Evolutionary conservation across 2,113 vertebrate genomes (phyloP).

Genomic region (Callaeas wilsoni): DNA sequence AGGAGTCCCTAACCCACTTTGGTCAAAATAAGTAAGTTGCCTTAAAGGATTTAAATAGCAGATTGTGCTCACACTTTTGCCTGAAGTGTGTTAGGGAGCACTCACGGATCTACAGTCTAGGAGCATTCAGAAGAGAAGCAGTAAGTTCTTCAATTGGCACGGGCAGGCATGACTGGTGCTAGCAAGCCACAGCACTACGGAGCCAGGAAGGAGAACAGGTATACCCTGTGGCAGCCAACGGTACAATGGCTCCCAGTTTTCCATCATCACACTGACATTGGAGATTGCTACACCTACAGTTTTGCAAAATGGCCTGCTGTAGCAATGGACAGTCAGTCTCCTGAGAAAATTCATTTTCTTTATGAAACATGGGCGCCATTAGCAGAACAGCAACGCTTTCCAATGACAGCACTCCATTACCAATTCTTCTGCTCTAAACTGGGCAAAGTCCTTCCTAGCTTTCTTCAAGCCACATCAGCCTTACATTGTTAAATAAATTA

Average conservation of each 20-base stretch:
- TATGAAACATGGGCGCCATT: not conserved
- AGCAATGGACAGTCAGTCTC: not conserved
- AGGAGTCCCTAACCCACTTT: not conserved
- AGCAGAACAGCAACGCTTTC: not conserved
- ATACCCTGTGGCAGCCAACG: not conserved
- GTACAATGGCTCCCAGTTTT: not conserved
- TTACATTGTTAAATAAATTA: not conserved
- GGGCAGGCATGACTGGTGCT: not conserved
- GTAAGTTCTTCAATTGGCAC: not conserved
- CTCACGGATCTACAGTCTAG: not conserved
- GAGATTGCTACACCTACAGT: not conserved
- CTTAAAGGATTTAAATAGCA: not conserved
- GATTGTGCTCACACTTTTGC: not conserved
- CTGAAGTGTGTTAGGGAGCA: not conserved
- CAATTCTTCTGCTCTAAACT: not conserved
- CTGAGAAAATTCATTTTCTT: not conserved
- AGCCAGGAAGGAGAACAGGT: not conserved
- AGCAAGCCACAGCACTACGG: not conserved
- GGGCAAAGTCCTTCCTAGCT: not conserved
- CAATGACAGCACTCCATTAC: not conserved
- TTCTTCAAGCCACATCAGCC: not conserved
- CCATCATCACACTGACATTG: not conserved
- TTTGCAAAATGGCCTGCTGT: not conserved
- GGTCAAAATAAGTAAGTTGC: not conserved
- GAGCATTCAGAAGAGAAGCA: not conserved